Conservation (phyloP, 2,888 invertebrate species). For the Hyppa rectilinea region DNA sequence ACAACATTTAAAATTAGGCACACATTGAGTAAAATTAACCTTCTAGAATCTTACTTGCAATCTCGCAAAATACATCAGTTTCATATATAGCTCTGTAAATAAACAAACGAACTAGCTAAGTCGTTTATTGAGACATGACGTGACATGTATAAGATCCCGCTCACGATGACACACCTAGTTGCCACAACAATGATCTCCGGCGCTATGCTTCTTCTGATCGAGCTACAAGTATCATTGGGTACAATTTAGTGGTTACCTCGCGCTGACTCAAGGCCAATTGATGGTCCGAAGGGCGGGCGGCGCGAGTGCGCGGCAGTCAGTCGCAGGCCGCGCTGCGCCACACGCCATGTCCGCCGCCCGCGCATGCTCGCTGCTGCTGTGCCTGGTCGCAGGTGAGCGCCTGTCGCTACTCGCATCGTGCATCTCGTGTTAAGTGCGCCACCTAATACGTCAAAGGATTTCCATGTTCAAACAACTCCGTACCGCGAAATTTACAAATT, state of each 20-base stretch:
- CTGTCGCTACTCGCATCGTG: slow-evolving; percentile 1
- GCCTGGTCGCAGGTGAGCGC: slow-evolving; percentile 81
- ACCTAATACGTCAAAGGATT: not conserved
- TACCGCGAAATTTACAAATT: not conserved
- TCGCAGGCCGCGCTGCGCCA: slow-evolving; percentile 66
- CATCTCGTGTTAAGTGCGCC: slow-evolving; percentile 1
- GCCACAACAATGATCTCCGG: slow-evolving; percentile 56
- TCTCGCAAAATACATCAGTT: slow-evolving; percentile 6
- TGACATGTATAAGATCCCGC: not conserved
- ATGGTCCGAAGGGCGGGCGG: slow-evolving; percentile 83
- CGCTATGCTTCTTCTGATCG: slow-evolving; percentile 41
- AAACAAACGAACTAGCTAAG: slow-evolving; percentile 25
- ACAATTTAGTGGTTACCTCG: slow-evolving; percentile 74
- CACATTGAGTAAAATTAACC: not conserved
- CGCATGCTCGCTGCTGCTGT: slow-evolving; percentile 75
- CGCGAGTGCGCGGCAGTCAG: slow-evolving; percentile 64
- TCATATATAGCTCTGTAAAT: not conserved
- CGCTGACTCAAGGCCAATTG: slow-evolving; percentile 79
- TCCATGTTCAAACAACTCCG: not conserved
- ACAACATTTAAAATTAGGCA: not conserved
- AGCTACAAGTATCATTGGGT: slow-evolving; percentile 60
- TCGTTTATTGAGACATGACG: slow-evolving; percentile 20
- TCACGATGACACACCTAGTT: slow-evolving; percentile 18
- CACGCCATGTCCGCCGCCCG: slow-evolving; percentile 62
- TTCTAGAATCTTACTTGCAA: not conserved